Conservation (phyloP, 2,797 vertebrate genomes). For the Phrynocephalus vlangalii region DNA sequence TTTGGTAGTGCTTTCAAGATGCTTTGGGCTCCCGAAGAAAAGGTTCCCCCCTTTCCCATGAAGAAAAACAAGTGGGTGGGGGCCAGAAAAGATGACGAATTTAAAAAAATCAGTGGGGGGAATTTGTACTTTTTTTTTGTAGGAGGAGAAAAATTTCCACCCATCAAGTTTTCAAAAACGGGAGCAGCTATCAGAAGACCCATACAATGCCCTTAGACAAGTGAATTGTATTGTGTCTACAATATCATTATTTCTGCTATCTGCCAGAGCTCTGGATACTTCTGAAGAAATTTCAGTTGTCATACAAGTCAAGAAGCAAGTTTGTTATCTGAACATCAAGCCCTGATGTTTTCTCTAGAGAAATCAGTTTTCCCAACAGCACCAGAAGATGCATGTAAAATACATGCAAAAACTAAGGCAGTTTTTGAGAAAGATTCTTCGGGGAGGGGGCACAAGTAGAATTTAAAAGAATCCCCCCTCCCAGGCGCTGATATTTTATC, state of each 20-base stretch:
- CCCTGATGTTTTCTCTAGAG: constrained; percentile 16
- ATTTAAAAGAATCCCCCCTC: constrained; percentile 32
- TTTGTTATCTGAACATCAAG: background rate
- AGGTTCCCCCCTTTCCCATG: no score
- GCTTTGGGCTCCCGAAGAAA: no score
- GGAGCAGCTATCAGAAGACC: background rate
- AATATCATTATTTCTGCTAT: background rate
- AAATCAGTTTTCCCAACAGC: background rate
- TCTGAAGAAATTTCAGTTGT: constrained; percentile 37
- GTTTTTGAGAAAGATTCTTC: constrained; percentile 30
- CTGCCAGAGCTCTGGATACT: background rate
- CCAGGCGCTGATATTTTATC: constrained; percentile 35
- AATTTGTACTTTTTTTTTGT: background rate
- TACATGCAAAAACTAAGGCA: constrained; percentile 8
- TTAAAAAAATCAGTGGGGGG: background rate
- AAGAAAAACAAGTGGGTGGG: no score
- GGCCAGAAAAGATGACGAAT: background rate
- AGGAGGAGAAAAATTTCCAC: background rate
- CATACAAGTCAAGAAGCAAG: constrained; percentile 33
- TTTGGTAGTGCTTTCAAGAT: no score
- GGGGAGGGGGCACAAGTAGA: constrained; percentile 34
- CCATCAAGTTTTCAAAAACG: background rate
- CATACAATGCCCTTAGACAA: background rate
- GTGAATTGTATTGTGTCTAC: background rate
- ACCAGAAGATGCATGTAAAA: background rate